Evolutionary conservation across 2,888 invertebrate genomes (phyloP).

Genomic region (Drepana falcataria): DNA sequence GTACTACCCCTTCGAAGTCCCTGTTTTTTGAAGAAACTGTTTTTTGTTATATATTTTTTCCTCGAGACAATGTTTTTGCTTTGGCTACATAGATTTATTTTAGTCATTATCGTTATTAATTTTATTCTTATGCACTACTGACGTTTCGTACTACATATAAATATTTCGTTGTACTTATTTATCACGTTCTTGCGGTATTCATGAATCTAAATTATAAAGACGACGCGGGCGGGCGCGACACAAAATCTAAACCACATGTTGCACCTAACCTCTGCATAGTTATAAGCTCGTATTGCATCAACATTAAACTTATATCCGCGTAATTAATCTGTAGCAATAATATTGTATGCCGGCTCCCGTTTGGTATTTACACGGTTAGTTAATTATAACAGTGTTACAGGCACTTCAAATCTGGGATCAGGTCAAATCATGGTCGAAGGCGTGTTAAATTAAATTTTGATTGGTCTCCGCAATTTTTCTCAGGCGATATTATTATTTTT

Average conservation of each 20-base stretch:
- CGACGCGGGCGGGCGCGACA: constrained; percentile 28
- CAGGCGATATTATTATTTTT: not conserved
- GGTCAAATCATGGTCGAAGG: constrained; percentile 9
- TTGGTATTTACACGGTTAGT: constrained; percentile 38
- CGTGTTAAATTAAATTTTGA: constrained; percentile 5
- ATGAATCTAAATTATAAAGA: constrained; percentile 31
- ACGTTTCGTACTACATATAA: too few species aligned
- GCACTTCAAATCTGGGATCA: constrained; percentile 24
- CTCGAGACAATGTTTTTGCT: too few species aligned
- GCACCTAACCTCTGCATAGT: constrained; percentile 8
- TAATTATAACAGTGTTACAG: constrained; percentile 31
- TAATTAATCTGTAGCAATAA: not conserved
- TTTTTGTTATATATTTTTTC: too few species aligned
- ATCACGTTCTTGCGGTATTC: constrained; percentile 13
- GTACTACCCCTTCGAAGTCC: too few species aligned
- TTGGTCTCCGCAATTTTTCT: constrained; percentile 2
- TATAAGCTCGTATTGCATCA: constrained; percentile 5
- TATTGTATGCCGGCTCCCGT: constrained; percentile 9
- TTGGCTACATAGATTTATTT: too few species aligned
- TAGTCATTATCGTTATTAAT: too few species aligned
- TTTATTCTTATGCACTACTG: too few species aligned
- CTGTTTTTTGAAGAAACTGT: too few species aligned
- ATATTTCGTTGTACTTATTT: too few species aligned
- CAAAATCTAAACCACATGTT: constrained; percentile 28
- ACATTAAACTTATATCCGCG: constrained; percentile 1